phyloP scores from a whole-genome alignment of 1,140 invertebrate genomes.

The Antheraea mylitta region DNA sequence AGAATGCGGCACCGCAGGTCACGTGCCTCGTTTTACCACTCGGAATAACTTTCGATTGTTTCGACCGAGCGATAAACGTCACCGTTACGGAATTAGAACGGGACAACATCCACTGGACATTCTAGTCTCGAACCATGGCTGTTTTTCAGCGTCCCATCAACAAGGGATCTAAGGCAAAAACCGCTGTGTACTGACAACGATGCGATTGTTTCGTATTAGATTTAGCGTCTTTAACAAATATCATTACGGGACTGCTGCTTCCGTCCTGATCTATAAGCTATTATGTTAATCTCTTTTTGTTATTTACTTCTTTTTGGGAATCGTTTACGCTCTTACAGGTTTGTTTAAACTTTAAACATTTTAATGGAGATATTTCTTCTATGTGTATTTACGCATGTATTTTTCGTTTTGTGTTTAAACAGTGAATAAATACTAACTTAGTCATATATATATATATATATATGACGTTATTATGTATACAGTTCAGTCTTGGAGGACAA shows the following conservation, averaged over 20 bases:
- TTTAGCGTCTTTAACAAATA: not conserved
- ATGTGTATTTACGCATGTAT: no score
- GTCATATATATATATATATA: not conserved
- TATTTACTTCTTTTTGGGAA: not conserved
- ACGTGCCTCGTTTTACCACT: constrained; percentile 61
- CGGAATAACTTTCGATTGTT: constrained; percentile 74
- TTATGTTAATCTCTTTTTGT: constrained; percentile 11
- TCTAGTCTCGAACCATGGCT: constrained; percentile 35
- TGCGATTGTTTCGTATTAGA: not conserved
- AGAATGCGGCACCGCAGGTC: constrained; percentile 62
- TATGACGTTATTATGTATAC: not conserved
- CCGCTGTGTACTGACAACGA: constrained; percentile 9
- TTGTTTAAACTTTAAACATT: no score
- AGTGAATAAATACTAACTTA: no score
- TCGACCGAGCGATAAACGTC: constrained; percentile 58
- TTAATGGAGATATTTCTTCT: no score
- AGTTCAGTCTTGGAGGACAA: no score
- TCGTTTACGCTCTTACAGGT: no score
- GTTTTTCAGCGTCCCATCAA: constrained; percentile 11
- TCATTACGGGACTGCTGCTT: not conserved
- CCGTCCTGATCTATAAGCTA: constrained; percentile 7
- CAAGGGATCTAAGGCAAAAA: not conserved
- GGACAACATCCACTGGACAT: constrained; percentile 46
- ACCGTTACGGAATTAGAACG: constrained; percentile 62
- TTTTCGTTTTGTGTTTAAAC: no score